These are phyloP conservation scores for Gymnothorax javanicus DNA, from an alignment of 2,797 vertebrate genomes.

Conservation along the genomic window DNA sequence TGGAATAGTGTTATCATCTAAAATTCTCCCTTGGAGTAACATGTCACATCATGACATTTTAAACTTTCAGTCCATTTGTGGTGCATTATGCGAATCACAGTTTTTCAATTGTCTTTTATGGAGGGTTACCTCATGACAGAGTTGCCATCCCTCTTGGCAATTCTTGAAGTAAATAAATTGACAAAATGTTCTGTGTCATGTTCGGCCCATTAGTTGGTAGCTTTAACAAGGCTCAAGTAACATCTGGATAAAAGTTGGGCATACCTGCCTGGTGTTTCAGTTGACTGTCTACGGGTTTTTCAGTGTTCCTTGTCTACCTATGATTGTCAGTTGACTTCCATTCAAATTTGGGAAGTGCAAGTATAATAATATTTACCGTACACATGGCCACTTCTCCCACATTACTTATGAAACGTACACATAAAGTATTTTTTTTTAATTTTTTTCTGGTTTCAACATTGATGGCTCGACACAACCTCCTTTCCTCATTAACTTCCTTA, in stretches of 20 bases:
- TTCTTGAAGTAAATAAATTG: not conserved
- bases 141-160: not conserved
- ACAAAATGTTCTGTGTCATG: not conserved
- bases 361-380: not conserved
- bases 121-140: not conserved
- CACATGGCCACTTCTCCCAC: not conserved
- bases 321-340: not conserved
- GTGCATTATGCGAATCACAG: not conserved
- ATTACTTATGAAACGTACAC: not conserved
- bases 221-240: not conserved
- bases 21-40: not conserved
- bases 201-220: not conserved
- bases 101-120: not conserved
- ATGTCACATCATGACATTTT: not conserved
- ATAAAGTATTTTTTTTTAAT: not conserved
- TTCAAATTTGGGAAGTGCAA: not conserved
- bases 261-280: not conserved
- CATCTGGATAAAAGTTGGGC: not conserved
- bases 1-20: not conserved
- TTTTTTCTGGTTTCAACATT: conserved; percentile 20
- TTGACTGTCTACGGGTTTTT: not conserved
- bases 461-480: not conserved
- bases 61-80: not conserved
- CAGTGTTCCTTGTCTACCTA: not conserved
- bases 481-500: not conserved